Base-by-base conservation (phyloP, 2,113 vertebrate species). In the Numida meleagris region DNA sequence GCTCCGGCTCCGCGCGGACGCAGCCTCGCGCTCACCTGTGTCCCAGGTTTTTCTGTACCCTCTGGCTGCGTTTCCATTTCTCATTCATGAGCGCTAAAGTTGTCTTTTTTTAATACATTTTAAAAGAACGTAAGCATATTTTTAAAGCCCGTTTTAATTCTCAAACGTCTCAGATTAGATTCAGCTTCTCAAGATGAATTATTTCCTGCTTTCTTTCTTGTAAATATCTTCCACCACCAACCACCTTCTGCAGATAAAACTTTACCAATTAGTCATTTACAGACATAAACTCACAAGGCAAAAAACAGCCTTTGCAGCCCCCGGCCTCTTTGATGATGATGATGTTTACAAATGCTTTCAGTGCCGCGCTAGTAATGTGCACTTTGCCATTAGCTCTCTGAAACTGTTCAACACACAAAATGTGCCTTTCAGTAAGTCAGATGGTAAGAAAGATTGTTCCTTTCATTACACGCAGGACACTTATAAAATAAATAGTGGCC, bases 261-360 rank as follows among this genome's bases (percentile, higher is more conserved):
- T 96, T 97, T 86, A 93, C 96, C 97, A 96, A 97, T 97, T 97
- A 97, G 96, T 97, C 97, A 97, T 97, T 97, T 96, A 93, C 89
- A 97, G 96, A 97, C 96, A 90, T 96, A 96, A 93, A 91, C 95
- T 96, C 90, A 89, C 93, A 94, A 95, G 96, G 97, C 96, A 93
- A 97, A 97, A 97, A 94, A 86, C 94, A 96, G 96, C 90, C 89
- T 96, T 92, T 88, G 91, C 96, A 89, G 90, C 91, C 95, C 75
- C n/a, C 79, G 78, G 45, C 62, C 76, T 89, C 96, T 97, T 97
- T 97, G 97, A 97, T 97, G 95, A 91, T 92, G 95, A 93, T 96
- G 93, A 94, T 96, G 97, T 97, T 97, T 97, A 97, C 95, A 97
- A 95, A 96, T 95, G 96, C 95, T 94, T 96, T 97, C 96, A 94